Evolutionary conservation across 2,113 vertebrate species (phyloP).

Genomic region (Pachycephala philippinensis): DNA sequence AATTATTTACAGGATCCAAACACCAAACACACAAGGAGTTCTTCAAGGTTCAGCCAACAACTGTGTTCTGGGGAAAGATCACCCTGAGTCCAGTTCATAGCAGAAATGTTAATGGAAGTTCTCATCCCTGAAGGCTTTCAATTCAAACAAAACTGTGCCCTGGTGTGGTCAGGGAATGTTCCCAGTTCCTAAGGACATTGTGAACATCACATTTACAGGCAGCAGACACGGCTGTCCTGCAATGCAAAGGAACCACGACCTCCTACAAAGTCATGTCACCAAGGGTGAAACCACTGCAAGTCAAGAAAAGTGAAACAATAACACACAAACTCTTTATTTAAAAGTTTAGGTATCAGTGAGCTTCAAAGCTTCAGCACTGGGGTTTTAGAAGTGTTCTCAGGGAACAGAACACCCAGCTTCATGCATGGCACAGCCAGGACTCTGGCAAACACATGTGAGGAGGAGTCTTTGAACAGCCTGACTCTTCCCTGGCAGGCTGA

Average conservation of each 20-base stretch:
- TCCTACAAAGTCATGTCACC: background rate
- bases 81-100: background rate
- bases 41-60: background rate
- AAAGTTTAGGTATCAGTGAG: background rate
- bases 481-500: background rate
- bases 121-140: background rate
- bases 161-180: background rate
- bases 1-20: background rate
- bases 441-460: background rate
- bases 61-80: background rate
- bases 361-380: background rate
- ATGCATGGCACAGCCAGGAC: background rate
- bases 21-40: background rate
- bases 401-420: background rate
- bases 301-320: background rate
- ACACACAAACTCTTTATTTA: background rate
- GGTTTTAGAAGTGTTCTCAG: background rate
- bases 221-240: background rate
- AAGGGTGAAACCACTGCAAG: background rate
- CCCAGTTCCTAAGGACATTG: background rate
- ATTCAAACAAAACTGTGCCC: background rate
- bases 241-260: background rate
- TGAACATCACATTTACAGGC: background rate
- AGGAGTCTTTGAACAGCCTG: background rate
- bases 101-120: background rate